Percentiles rank a stretch among this genome's conserved stretches.
Evolutionary conservation across 2,797 vertebrate species (phyloP).

Genomic region (Cirrhinus molitorella): DNA sequence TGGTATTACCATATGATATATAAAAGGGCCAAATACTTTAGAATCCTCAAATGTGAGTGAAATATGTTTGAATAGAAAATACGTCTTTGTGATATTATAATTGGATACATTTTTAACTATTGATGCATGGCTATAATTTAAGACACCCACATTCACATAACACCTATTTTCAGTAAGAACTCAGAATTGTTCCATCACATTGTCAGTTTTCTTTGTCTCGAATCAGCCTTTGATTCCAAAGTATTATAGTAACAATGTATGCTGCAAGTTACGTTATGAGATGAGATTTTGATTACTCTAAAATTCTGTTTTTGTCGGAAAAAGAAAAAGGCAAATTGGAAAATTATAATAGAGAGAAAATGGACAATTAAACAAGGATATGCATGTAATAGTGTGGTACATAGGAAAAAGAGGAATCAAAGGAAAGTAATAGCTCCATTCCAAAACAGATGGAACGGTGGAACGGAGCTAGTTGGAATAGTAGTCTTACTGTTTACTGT

Average conservation of each 20-base stretch:
- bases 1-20: neutral
- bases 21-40: neutral
- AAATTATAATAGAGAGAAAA: slow-evolving; percentile 23
- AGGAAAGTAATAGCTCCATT: neutral
- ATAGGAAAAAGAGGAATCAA: neutral
- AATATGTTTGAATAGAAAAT: neutral
- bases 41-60: neutral
- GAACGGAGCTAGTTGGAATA: too few species aligned
- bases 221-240: neutral
- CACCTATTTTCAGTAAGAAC: neutral
- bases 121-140: neutral
- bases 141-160: neutral
- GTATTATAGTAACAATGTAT: neutral
- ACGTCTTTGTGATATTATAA: neutral
- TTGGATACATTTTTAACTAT: neutral
- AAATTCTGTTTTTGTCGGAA: slow-evolving; percentile 22
- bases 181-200: neutral
- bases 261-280: slow-evolving; percentile 25
- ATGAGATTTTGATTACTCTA: slow-evolving; percentile 5
- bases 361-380: neutral
- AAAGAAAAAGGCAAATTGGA: slow-evolving; percentile 42
- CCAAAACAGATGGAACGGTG: neutral
- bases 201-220: neutral
- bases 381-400: neutral
- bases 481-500: neutral